Evolutionary conservation across 2,888 invertebrate genomes (phyloP), one percentile per base, ranked within the genome.

Genomic region (Eupithecia inturbata): DNA sequence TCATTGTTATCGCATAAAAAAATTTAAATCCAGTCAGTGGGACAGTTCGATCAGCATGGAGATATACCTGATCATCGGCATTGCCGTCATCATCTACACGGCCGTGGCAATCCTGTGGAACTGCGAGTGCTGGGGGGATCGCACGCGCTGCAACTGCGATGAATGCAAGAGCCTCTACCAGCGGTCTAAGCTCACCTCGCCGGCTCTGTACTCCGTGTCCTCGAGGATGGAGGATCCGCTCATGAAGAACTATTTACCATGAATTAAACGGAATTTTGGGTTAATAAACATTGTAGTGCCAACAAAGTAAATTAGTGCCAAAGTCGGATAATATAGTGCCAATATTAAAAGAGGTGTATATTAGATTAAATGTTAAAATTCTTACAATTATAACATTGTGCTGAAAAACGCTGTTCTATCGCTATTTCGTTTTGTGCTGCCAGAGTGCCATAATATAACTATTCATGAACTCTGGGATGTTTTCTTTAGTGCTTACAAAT

Each of bases 41-140:
- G 26, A 57, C 26, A 57, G 57, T 57, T 26, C 19, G 3, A 12
- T 64, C 63, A 64, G 7, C 10, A 93, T 94, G 93, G 94, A 94
- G 88, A 86, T 94, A 82, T 93, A 91, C 83, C 80, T 92, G 74
- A 87, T 94, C 75, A 78, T 94, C 72, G 93, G 93, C 74, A 87
- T 93, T 85, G 93, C 89, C 72, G 88, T 94, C 76, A 82, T 94
- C 81, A 86, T 93, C 41, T 94, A 94, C 82, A 86, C 88, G 68
- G 80, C 93, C 33, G 84, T 90, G 69, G 85, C 90, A 57, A 74
- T 92, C 62, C 68, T 93, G 26, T 62, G 89, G 73, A 92, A 90
- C 80, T 87, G 90, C 72, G 88, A 91, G 71, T 92, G 92, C 78
- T 93, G 91, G 89, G 68, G 88, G 88, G 72, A 76, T 67, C 83